Evolutionary conservation across 2,797 vertebrate genomes (phyloP), one percentile per base, ranked within the genome.

Genomic region (Eleutherodactylus coqui): DNA sequence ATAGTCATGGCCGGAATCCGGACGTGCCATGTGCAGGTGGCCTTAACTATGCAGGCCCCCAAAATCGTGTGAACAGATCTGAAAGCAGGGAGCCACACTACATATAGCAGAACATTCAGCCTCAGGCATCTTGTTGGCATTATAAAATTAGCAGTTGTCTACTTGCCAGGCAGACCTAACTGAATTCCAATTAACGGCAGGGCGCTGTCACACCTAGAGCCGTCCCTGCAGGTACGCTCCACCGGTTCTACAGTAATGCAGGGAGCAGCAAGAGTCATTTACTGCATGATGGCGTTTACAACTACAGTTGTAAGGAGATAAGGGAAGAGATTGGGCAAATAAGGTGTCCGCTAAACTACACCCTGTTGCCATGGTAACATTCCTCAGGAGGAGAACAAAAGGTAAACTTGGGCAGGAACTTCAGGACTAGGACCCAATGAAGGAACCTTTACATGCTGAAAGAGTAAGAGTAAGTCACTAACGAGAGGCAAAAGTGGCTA

Each of bases 91-190:
- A 75, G 5, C 16, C 38, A 47, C 17, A 45, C 8, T 72, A 53
- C 36, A 38, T 17, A 29, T 32, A 17, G 10, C 29, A 81, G 64
- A 72, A 64, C 49, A 27, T 38, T 10, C 34, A 73, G 80, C 67
- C 67, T n/a, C 45, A 21, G 64, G 80, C 49, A 73, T 32, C 53
- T n/a, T 27, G 34, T 3, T 24, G 4, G 8, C 14, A 58, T 70
- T 55, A 53, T 27, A 13, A 60, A 60, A 79, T 79, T 45, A 79
- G 77, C 36, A 62, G 36, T 53, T 17, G 47, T 82, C 64, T 72
- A 70, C 80, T 72, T 82, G 64, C 64, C 64, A 72, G 47, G 32
- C 32, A 43, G 38, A 29, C 36, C 38, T 79, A 79, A 64, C 24
- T 11, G 67, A 67, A 53, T 55, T 47, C 55, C 69, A 1, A 53